A percentile compares a stretch with the other conserved stretches of the same genome.
phyloP scores from a whole-genome alignment of 2,113 vertebrate species.

The Ciconia boyciana region DNA sequence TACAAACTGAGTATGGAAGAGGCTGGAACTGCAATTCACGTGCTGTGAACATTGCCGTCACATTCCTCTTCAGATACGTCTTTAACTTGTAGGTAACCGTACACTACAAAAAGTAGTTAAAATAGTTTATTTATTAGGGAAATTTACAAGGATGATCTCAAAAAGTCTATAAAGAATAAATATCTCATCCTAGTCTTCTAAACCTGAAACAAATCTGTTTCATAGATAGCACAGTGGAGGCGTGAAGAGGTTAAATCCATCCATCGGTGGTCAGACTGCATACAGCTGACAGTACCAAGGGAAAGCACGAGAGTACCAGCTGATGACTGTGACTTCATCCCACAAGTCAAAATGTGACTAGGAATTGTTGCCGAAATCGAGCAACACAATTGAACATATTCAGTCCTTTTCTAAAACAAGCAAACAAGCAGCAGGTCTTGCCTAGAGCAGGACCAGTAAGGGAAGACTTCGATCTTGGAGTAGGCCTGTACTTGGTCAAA shows the following conservation, averaged over 20 bases:
- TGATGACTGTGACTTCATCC: background rate
- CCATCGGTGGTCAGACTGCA: background rate
- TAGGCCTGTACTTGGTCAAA: background rate
- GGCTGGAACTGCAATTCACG: background rate
- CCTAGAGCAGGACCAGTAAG: background rate
- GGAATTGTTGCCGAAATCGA: background rate
- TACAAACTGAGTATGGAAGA: background rate
- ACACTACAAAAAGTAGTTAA: background rate
- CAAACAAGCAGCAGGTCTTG: background rate
- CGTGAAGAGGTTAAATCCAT: background rate
- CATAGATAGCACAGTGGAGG: background rate
- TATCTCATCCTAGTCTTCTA: background rate
- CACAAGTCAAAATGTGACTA: background rate
- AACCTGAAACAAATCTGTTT: background rate
- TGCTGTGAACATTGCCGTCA: background rate
- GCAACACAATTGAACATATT: background rate
- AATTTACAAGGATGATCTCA: background rate
- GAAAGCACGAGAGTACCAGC: background rate
- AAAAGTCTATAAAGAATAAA: background rate
- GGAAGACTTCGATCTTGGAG: background rate
- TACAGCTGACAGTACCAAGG: background rate
- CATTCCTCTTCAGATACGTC: background rate
- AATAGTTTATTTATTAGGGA: background rate
- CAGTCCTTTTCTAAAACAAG: background rate
- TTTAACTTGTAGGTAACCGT: background rate